Evolutionary conservation across 2,888 invertebrate species (phyloP), one percentile per base, ranked within the genome.

Genomic region (Cephus runcator): DNA sequence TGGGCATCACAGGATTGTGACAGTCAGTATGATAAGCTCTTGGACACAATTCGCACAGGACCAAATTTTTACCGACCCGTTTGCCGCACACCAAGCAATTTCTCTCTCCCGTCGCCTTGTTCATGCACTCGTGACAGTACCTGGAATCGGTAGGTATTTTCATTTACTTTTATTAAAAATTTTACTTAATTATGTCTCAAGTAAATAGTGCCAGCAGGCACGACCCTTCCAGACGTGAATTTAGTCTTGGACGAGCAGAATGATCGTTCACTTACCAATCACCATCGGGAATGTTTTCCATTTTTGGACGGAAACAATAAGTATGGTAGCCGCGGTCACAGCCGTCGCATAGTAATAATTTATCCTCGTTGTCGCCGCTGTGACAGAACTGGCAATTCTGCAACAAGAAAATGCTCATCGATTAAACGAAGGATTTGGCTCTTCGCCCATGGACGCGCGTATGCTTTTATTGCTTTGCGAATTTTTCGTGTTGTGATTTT

Each of bases 291-390:
- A 99, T 98, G 88, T 96, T 96, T 79, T 97, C 97, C 97, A 99
- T 97, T 91, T 96, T 95, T 82, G 99, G 99, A 92, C 97, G 98
- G 94, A 99, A 99, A 93, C 99, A 99, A 92, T 99, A 99, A 75
- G 98, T 99, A 93, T 99, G 99, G 92, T 98, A 99, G 76, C 99
- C 99, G 91, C 98, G 97, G 92, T 99, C 99, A 92, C 99, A 99
- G 83, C 98, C 97, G 92, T 99, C 99, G 92, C 99, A 99, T 34
- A 99, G 93, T 85, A 99, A 92, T 84, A 99, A 93, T 91, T 98
- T 96, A 85, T 98, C 98, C 91, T 99, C 99, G 88, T 98, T 97
- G 92, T 99, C 98, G 80, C 98, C 99, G 88, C 96, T 96, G 89
- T 97, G 95, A 93, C 99, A 99, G 92, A 99, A 98, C 92, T 99